Evolutionary conservation across 2,888 invertebrate species (phyloP).

Genomic region (Celastrina argiolus): DNA sequence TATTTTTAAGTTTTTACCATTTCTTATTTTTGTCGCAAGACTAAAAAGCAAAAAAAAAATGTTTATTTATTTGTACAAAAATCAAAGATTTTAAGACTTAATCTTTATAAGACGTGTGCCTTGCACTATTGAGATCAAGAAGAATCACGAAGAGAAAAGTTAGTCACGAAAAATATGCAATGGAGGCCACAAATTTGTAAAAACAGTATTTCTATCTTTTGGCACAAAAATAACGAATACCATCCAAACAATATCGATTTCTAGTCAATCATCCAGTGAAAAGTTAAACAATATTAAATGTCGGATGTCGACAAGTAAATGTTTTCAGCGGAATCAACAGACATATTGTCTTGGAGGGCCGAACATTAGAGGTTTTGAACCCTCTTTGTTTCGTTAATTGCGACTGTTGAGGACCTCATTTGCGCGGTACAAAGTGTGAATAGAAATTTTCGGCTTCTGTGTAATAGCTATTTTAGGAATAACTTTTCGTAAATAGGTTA

Average conservation of each 20-base stretch:
- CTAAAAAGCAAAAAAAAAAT: too few relatives aligned
- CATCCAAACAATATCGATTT: not conserved
- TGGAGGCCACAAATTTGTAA: too few relatives aligned
- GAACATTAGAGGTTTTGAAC: slow-evolving; percentile 48
- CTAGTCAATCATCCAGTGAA: slow-evolving; percentile 6
- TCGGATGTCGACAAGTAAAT: slow-evolving; percentile 30
- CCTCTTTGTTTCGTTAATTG: slow-evolving; percentile 56
- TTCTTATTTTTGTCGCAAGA: too few relatives aligned
- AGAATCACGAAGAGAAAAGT: too few relatives aligned
- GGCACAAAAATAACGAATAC: too few relatives aligned
- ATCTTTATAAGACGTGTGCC: too few relatives aligned
- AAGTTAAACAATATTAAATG: slow-evolving; percentile 18
- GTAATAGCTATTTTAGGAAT: slow-evolving; percentile 28
- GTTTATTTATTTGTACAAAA: too few relatives aligned
- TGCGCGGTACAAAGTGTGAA: slow-evolving; percentile 40
- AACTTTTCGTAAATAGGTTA: not conserved
- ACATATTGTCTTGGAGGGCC: slow-evolving; percentile 41
- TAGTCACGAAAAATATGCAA: too few relatives aligned
- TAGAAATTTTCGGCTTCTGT: slow-evolving; percentile 36
- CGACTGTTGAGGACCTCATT: slow-evolving; percentile 49
- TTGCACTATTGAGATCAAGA: too few relatives aligned
- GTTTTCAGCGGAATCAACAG: slow-evolving; percentile 38
- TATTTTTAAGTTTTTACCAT: too few relatives aligned
- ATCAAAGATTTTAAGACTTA: too few relatives aligned
- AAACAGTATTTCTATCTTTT: too few relatives aligned